Percentiles rank a stretch among this genome's conserved stretches.
Evolutionary conservation across 2,113 vertebrate species (phyloP).

Genomic region (Saimiri boliviensis): DNA sequence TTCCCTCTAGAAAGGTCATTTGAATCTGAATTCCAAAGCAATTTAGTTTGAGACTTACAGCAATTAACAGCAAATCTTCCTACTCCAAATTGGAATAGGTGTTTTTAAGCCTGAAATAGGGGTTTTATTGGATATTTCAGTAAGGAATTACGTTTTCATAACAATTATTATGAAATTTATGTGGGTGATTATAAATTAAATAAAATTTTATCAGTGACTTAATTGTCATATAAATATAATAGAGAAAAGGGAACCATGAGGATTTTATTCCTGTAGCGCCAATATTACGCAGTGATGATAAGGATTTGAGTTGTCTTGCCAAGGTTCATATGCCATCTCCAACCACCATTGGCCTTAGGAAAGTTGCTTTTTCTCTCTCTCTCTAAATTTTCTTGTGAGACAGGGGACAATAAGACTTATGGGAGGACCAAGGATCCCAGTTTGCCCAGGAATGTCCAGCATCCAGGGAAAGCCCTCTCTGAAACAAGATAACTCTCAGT

Average conservation of each 20-base stretch:
- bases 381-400: conserved; percentile 6
- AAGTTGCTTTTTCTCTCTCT: background rate
- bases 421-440: background rate
- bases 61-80: conserved; percentile 29
- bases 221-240: background rate
- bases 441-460: background rate
- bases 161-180: conserved; percentile 9
- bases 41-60: background rate
- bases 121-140: conserved; percentile 37
- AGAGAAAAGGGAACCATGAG: background rate
- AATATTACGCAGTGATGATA: background rate
- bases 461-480: background rate
- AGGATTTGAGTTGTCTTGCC: background rate
- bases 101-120: background rate
- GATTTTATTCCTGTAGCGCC: background rate
- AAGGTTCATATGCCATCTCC: background rate
- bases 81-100: background rate
- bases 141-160: conserved; percentile 52
- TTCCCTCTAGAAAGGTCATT: conserved; percentile 44
- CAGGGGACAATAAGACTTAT: background rate
- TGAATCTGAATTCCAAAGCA: conserved; percentile 64
- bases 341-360: background rate
- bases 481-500: background rate
- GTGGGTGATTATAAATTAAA: background rate
- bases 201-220: background rate